These are phyloP conservation scores for Mythimna albipuncta DNA, from an alignment of 2,888 invertebrate genomes.

Conservation along the genomic window DNA sequence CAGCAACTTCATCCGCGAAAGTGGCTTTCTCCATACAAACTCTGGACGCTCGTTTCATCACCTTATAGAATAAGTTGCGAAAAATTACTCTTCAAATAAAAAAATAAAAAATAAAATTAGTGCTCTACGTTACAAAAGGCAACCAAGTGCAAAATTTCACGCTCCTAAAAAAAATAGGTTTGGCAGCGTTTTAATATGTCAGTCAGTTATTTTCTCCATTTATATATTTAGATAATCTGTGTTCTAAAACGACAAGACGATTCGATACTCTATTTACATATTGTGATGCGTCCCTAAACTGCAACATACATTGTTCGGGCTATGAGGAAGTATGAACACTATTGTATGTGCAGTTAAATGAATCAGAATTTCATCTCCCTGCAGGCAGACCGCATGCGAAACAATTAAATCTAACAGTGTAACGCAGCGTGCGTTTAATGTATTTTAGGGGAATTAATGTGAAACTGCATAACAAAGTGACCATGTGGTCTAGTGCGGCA, in stretches of 20 bases:
- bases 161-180: no score
- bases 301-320: conserved; percentile 20
- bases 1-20: no score
- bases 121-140: no score
- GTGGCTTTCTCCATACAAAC: no score
- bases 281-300: conserved; percentile 9
- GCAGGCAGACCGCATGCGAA: conserved; percentile 33
- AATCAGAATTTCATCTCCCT: conserved; percentile 44
- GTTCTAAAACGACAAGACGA: conserved; percentile 30
- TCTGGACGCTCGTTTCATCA: no score
- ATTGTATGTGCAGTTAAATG: conserved; percentile 44
- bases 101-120: no score
- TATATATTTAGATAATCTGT: background rate
- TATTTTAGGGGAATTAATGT: conserved; percentile 50
- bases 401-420: conserved; percentile 52
- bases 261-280: conserved; percentile 30
- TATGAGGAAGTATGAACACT: conserved; percentile 26
- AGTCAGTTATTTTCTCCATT: no score
- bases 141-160: no score
- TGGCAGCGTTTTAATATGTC: no score
- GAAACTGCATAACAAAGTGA: conserved; percentile 21
- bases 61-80: no score
- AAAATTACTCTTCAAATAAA: no score
- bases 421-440: conserved; percentile 48
- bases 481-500: background rate